phyloP scores from a whole-genome alignment of 2,888 invertebrate species.

The Conistra vaccinii region DNA sequence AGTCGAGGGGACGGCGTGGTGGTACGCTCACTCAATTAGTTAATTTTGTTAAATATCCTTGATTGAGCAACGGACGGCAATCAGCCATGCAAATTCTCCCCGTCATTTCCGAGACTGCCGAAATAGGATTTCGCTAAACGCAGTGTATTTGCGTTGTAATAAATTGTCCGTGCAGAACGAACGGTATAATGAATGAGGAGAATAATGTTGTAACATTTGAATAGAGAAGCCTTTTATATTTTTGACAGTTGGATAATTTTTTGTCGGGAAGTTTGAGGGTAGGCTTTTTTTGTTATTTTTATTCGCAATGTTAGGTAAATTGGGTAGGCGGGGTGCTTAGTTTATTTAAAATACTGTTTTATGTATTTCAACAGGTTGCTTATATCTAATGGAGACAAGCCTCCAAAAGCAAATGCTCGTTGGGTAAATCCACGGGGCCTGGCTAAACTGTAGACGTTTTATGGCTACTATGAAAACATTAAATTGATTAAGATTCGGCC shows the following conservation, averaged over 20 bases:
- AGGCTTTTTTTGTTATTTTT: constrained; percentile 18
- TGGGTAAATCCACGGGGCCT: not conserved
- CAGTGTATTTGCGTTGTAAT: constrained; percentile 72
- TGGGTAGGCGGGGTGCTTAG: not conserved
- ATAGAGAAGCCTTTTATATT: constrained; percentile 55
- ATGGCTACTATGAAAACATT: not conserved
- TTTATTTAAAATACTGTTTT: not conserved
- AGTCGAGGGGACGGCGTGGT: constrained; percentile 70
- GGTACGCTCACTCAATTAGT: constrained; percentile 89
- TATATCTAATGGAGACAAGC: not conserved
- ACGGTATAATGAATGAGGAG: constrained; percentile 64
- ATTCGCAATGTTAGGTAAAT: constrained; percentile 7
- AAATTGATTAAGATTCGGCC: not conserved
- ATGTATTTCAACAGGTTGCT: not conserved
- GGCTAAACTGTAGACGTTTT: not conserved
- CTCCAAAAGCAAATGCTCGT: not conserved
- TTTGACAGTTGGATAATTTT: constrained; percentile 47
- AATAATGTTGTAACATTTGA: constrained; percentile 65
- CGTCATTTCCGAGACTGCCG: constrained; percentile 80
- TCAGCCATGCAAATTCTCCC: constrained; percentile 89
- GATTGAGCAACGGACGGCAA: constrained; percentile 90
- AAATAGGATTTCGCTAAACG: constrained; percentile 79
- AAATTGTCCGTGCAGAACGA: constrained; percentile 70
- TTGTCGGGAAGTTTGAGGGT: constrained; percentile 5
- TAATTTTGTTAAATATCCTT: constrained; percentile 91